These are phyloP conservation scores for Isichthys henryi DNA, from an alignment of 2,113 vertebrate species.

Conservation along the genomic window DNA sequence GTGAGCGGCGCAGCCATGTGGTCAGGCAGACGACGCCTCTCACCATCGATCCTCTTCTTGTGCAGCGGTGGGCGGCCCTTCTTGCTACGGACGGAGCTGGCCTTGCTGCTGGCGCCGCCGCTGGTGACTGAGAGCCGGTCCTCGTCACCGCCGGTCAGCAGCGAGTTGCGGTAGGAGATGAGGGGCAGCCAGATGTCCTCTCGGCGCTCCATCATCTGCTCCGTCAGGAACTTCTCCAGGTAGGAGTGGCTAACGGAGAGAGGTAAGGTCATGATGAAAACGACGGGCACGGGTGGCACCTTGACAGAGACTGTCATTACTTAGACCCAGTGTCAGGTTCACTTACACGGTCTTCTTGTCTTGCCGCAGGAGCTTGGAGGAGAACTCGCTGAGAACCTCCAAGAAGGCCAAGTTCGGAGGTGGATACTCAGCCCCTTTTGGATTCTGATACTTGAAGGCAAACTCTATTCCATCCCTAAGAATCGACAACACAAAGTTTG, in stretches of 20 bases:
- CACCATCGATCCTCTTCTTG: conserved; percentile 92
- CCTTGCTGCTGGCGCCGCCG: conserved; percentile 89
- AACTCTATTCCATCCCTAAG: conserved; percentile 95
- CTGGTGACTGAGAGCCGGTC: conserved; percentile 95
- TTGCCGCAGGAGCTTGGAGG: conserved; percentile 91
- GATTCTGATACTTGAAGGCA: conserved; percentile 96
- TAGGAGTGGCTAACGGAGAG: conserved; percentile 78
- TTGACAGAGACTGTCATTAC: too few species aligned
- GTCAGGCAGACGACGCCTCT: conserved; percentile 27
- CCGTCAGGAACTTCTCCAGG: conserved; percentile 93
- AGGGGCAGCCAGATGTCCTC: conserved; percentile 98
- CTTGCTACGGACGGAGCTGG: conserved; percentile 90
- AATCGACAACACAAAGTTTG: not conserved
- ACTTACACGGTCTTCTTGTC: conserved; percentile 99
- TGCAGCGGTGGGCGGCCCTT: conserved; percentile 88
- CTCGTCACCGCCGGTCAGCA: conserved; percentile 89
- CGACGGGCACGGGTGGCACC: not conserved
- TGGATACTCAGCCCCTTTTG: conserved; percentile 88
- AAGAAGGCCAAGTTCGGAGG: conserved; percentile 93
- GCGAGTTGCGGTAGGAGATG: conserved; percentile 93
- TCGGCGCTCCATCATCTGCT: conserved; percentile 94
- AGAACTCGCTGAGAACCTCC: conserved; percentile 95
- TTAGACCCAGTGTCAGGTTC: not conserved
- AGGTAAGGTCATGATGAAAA: not conserved
- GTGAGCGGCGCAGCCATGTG: not conserved